phyloP scores from a whole-genome alignment of 2,888 invertebrate genomes.

The Teinopalpus imperialis region DNA sequence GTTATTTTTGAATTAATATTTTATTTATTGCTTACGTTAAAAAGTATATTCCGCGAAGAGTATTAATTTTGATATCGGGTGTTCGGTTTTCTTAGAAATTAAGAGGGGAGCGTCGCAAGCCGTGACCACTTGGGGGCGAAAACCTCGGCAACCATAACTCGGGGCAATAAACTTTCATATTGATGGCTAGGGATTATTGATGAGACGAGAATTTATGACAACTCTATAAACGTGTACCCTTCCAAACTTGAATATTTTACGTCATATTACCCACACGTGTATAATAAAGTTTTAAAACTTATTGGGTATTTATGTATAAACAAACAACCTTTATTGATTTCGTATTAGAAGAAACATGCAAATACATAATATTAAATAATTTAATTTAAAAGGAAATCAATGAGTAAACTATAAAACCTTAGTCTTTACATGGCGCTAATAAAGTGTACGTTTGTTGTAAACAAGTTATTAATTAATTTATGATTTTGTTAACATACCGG shows the following conservation, averaged over 20 bases:
- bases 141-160: conserved; percentile 44
- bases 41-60: too few species aligned
- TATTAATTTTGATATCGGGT: too few species aligned
- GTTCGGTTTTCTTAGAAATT: conserved; percentile 14
- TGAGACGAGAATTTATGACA: conserved; percentile 25
- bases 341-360: neutral
- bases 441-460: too few species aligned
- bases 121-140: conserved; percentile 50
- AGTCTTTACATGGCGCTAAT: too few species aligned
- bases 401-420: too few species aligned
- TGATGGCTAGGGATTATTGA: conserved; percentile 20
- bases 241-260: conserved; percentile 22
- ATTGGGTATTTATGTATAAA: conserved; percentile 7
- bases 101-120: neutral
- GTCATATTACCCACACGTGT: conserved; percentile 5
- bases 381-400: too few species aligned
- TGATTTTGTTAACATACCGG: too few species aligned
- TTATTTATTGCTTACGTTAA: too few species aligned
- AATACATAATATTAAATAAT: too few species aligned
- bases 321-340: neutral
- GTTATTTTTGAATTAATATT: too few species aligned
- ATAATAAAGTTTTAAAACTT: conserved; percentile 14
- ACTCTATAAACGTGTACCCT: conserved; percentile 17
- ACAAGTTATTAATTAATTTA: too few species aligned
- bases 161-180: conserved; percentile 57